Evolutionary conservation across 1,140 invertebrate species (phyloP).

Genomic region (Armadillidium nasatum): DNA sequence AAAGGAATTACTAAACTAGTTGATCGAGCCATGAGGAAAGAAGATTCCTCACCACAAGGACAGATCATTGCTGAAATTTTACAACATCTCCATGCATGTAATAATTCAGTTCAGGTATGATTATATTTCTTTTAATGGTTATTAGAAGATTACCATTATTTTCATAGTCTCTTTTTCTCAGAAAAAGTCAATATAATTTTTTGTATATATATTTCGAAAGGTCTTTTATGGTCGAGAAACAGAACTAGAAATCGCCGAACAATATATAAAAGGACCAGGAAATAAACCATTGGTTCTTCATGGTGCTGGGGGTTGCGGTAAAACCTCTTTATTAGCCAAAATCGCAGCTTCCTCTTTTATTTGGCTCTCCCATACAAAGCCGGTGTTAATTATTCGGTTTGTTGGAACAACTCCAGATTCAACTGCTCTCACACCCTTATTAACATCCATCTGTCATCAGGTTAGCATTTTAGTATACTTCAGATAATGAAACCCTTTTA

Average conservation of each 20-base stretch:
- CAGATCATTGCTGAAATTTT: constrained; percentile 93
- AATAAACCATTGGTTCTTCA: constrained; percentile 89
- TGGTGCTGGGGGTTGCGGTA: constrained; percentile 94
- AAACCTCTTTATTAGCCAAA: constrained; percentile 92
- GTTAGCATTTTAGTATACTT: not conserved
- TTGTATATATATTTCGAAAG: constrained; percentile 48
- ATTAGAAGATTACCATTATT: not conserved
- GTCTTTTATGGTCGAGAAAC: constrained; percentile 92
- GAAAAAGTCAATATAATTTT: not conserved
- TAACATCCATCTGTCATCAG: constrained; percentile 87
- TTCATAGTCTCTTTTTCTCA: not conserved
- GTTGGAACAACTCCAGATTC: constrained; percentile 95
- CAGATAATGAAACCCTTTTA: too few relatives aligned
- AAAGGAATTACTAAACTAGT: constrained; percentile 87
- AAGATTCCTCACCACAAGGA: constrained; percentile 86
- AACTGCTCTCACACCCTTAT: constrained; percentile 84
- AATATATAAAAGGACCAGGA: constrained; percentile 73
- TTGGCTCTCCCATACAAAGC: constrained; percentile 67
- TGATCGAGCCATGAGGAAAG: constrained; percentile 89
- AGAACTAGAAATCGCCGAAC: constrained; percentile 71
- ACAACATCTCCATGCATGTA: constrained; percentile 93
- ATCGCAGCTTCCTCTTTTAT: constrained; percentile 70
- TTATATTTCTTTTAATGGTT: not conserved
- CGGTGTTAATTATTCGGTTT: constrained; percentile 85
- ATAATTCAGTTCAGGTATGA: constrained; percentile 79